Conservation (phyloP, 1,140 invertebrate species). For the Neodiprion fabricii region DNA sequence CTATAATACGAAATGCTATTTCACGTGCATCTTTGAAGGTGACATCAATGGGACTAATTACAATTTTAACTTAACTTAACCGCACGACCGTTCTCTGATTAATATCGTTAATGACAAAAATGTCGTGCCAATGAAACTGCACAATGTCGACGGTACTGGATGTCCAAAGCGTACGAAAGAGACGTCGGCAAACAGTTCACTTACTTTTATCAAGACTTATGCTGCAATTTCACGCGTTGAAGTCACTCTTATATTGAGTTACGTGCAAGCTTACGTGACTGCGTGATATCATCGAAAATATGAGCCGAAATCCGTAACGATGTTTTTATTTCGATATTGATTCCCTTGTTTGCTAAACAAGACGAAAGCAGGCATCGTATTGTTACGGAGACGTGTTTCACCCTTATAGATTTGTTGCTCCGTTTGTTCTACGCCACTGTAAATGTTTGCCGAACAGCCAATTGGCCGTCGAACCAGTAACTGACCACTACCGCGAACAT, state of each 20-base stretch:
- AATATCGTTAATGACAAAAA: neutral
- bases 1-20: too few relatives aligned
- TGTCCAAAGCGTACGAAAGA: neutral
- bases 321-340: too few relatives aligned
- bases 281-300: too few relatives aligned
- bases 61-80: neutral
- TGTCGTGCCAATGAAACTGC: neutral
- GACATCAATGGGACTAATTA: too few relatives aligned
- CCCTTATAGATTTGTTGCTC: neutral
- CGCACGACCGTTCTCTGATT: neutral
- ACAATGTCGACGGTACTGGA: neutral
- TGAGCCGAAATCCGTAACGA: too few relatives aligned
- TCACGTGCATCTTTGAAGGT: too few relatives aligned
- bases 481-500: constrained; percentile 21
- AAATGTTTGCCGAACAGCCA: constrained; percentile 21
- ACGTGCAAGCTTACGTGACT: too few relatives aligned
- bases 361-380: neutral
- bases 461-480: constrained; percentile 28
- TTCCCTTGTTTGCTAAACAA: neutral
- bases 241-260: neutral
- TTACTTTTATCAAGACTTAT: neutral
- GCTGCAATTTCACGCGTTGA: neutral
- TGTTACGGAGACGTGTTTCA: neutral
- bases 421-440: constrained; percentile 10
- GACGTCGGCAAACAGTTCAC: neutral